phyloP scores from a whole-genome alignment of 2,888 invertebrate species.

The Drosophila birchii region DNA sequence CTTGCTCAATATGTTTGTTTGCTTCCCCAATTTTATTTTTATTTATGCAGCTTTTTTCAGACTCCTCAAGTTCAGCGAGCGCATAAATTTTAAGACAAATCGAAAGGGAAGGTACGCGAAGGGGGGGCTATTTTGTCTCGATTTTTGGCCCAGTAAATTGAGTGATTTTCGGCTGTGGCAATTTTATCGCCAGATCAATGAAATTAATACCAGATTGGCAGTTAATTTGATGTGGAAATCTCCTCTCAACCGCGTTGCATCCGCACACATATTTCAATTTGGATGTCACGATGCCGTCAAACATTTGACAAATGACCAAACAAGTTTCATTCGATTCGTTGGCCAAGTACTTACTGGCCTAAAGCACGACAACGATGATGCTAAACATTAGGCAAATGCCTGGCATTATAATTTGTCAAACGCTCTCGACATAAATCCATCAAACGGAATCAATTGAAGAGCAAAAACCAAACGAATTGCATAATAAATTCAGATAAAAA shows the following conservation, averaged over 20 bases:
- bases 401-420: slow-evolving; percentile 70
- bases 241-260: slow-evolving; percentile 15
- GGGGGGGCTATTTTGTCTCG: slow-evolving; percentile 8
- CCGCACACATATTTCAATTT: slow-evolving; percentile 36
- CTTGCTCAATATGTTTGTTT: slow-evolving; percentile 41
- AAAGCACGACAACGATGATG: slow-evolving; percentile 48
- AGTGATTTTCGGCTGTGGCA: slow-evolving; percentile 35
- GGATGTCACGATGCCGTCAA: slow-evolving; percentile 43
- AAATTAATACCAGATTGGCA: slow-evolving; percentile 40
- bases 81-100: slow-evolving; percentile 60
- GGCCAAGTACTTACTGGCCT: slow-evolving; percentile 38
- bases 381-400: slow-evolving; percentile 57
- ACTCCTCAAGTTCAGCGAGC: slow-evolving; percentile 61
- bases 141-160: slow-evolving; percentile 26
- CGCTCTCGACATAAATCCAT: slow-evolving; percentile 73
- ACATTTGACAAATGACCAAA: slow-evolving; percentile 44
- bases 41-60: slow-evolving; percentile 29
- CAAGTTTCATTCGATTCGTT: not conserved
- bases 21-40: slow-evolving; percentile 34
- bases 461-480: slow-evolving; percentile 52
- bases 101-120: slow-evolving; percentile 26
- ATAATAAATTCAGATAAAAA: slow-evolving; percentile 69
- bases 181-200: slow-evolving; percentile 38
- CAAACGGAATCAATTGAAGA: slow-evolving; percentile 62
- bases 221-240: slow-evolving; percentile 45